Base-by-base conservation (phyloP, 2,888 invertebrate genomes). In the Drosophila nr. fundita region DNA sequence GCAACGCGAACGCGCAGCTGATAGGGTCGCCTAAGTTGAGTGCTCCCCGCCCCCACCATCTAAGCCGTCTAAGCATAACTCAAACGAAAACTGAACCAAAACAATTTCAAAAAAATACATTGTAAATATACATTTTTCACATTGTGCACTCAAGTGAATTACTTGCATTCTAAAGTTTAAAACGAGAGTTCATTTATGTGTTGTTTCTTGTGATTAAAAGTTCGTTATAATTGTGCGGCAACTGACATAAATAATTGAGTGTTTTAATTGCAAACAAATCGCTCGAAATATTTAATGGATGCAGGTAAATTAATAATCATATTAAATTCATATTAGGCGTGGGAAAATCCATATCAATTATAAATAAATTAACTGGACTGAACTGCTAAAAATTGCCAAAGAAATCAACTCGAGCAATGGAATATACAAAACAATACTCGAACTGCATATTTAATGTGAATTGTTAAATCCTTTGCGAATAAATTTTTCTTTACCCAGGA, bases 1-100 rank as follows among this genome's bases (percentile, higher is more conserved):
- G 90, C 86, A 80, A 80, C 76, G 82, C 80, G 82, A 78, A 90
- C 84, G 87, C 87, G 84, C 85, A 80, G 61, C 85, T 76, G 77
- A 74, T 82, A 87, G 81, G 87, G 85, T 85, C 85, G 85, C 71
- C 52, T 66, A 57, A 49, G 38, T 18, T 63, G 55, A 63, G 68
- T 58, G 73, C 75, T 71, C 75, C 68, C 45, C 45, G 45, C 45
- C 69, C 36, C 45, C 52, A 57, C 34, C 55, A n/a, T 4, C 18
- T n/a, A 40, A 32, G 40, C 21, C 27, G 48, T 6, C 24, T 21
- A 32, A 61, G 53, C 36, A 18, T 8, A 36, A 36, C 48, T 29
- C 42, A n/a, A 45, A 49, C 29, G 8, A n/a, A 34, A 21, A 66
- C 52, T 27, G 32, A 27, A 27, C 27, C 36, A 55, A 38, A 18